A percentile compares a stretch with the other conserved stretches of the same genome.
phyloP scores from a whole-genome alignment of 2,888 invertebrate species.

The Cyrtodaria siliqua region DNA sequence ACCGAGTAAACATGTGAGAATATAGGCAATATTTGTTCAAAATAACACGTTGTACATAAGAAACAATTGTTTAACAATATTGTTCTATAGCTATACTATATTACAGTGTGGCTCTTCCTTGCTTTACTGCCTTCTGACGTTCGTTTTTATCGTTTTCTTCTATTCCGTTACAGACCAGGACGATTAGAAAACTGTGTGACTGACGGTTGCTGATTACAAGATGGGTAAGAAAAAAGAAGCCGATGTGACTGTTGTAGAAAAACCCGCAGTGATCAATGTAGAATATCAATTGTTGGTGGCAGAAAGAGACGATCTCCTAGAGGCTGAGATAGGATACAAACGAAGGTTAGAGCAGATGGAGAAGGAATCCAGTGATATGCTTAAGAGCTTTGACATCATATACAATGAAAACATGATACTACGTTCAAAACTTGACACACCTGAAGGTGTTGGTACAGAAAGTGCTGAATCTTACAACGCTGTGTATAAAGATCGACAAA shows the following conservation, averaged over 20 bases:
- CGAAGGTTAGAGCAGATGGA: slow-evolving; percentile 48
- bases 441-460: slow-evolving; percentile 35
- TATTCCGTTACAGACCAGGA: too few species aligned
- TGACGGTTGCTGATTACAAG: neutral
- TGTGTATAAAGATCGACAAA: slow-evolving; percentile 55
- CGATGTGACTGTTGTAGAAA: slow-evolving; percentile 43
- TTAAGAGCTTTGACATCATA: slow-evolving; percentile 56
- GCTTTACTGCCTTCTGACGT: too few species aligned
- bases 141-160: too few species aligned
- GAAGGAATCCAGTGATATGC: slow-evolving; percentile 48
- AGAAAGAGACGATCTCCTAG: slow-evolving; percentile 57
- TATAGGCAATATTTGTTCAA: too few species aligned
- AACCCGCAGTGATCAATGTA: slow-evolving; percentile 42
- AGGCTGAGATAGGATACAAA: slow-evolving; percentile 48
- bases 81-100: too few species aligned
- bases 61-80: too few species aligned
- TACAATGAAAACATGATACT: slow-evolving; percentile 61
- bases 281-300: slow-evolving; percentile 51
- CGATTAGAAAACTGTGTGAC: too few species aligned
- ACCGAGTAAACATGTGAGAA: too few species aligned
- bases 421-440: slow-evolving; percentile 49
- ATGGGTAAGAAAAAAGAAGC: slow-evolving; percentile 36
- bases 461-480: slow-evolving; percentile 57
- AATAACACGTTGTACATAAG: too few species aligned
- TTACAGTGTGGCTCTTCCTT: too few species aligned